A percentile compares a stretch with the other conserved stretches of the same genome.
Conservation (phyloP, 2,797 vertebrate species). For the Leptatherina wallacei region DNA sequence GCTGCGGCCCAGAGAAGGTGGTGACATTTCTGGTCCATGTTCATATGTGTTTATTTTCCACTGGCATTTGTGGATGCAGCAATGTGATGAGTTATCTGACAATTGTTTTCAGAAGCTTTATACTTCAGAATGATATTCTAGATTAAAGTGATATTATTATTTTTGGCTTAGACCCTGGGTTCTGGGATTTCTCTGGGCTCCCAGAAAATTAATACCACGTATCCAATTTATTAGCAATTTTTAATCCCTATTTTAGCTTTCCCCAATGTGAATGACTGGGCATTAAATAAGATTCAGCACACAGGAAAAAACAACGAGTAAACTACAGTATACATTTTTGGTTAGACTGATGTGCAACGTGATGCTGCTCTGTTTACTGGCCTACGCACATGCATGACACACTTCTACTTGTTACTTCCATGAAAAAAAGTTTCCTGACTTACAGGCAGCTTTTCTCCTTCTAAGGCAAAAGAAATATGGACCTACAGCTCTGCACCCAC, state of each 20-base stretch:
- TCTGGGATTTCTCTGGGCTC: background rate
- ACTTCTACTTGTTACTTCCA: slow-evolving; percentile 14
- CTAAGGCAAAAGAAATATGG: slow-evolving; percentile 65
- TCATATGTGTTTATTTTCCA: background rate
- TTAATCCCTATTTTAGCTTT: background rate
- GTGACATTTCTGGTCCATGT: background rate
- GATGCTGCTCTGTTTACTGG: slow-evolving; percentile 14
- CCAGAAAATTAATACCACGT: background rate
- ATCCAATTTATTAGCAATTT: background rate
- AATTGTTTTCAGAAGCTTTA: background rate
- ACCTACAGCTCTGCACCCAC: slow-evolving; percentile 36
- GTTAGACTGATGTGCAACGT: background rate
- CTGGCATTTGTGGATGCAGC: no score
- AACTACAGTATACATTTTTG: background rate
- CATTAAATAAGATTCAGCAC: background rate
- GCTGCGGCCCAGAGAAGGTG: background rate
- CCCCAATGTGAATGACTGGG: background rate
- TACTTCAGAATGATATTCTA: background rate
- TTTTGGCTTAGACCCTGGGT: background rate
- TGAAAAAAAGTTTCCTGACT: slow-evolving; percentile 15
- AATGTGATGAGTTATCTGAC: no score
- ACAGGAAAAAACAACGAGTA: no score
- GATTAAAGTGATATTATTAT: background rate
- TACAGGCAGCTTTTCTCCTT: slow-evolving; percentile 60
- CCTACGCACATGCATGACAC: background rate